Percentiles rank a stretch among this genome's conserved stretches.
phyloP scores from a whole-genome alignment of 1,140 invertebrate genomes.

The Rhynchophorus ferrugineus region DNA sequence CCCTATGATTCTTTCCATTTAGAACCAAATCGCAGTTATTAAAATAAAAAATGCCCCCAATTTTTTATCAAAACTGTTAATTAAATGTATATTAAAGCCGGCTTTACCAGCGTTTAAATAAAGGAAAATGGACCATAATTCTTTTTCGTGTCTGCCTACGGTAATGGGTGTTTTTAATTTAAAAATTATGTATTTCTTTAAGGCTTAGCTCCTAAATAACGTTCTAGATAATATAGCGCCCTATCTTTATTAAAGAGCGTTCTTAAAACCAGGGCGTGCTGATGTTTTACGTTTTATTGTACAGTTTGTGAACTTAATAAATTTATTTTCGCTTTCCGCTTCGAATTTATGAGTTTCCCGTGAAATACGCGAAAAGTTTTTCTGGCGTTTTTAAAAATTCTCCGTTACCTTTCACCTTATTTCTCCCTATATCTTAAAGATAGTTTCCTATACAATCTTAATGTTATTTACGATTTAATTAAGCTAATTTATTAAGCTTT shows the following conservation, averaged over 20 bases:
- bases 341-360: no score
- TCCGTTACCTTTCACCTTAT: no score
- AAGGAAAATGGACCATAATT: conserved; percentile 16
- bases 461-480: no score
- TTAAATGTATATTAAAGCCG: conserved; percentile 18
- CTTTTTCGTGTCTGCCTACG: conserved; percentile 8
- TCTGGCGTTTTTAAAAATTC: no score
- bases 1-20: no score
- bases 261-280: background rate
- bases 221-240: background rate
- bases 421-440: no score
- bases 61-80: conserved; percentile 19
- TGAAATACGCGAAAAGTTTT: no score
- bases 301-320: background rate
- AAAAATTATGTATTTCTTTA: conserved; percentile 15
- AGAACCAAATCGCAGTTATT: conserved; percentile 13
- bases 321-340: no score
- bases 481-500: no score
- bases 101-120: conserved; percentile 13
- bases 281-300: background rate
- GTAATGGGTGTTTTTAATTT: conserved; percentile 18
- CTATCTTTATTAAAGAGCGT: conserved; percentile 1
- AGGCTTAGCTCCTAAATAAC: conserved; percentile 4
- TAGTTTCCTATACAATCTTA: no score
- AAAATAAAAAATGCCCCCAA: conserved; percentile 18